Conservation (phyloP, 2,888 invertebrate genomes). For the Allophyes oxyacanthae region DNA sequence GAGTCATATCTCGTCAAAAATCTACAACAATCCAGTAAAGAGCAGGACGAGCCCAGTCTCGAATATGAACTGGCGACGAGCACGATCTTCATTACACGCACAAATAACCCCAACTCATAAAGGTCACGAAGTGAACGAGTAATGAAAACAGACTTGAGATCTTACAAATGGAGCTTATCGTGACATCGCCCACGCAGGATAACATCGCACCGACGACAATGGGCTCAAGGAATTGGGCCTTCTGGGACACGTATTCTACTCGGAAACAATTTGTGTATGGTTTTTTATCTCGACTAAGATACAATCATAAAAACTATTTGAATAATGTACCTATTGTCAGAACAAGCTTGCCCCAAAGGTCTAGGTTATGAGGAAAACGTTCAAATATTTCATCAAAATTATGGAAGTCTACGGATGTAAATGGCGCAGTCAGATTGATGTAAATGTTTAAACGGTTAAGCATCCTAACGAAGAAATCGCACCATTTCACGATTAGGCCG, state of each 20-base stretch:
- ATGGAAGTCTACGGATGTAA: constrained; percentile 28
- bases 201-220: constrained; percentile 74
- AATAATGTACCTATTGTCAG: constrained; percentile 51
- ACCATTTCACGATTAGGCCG: constrained; percentile 53
- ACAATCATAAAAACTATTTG: constrained; percentile 53
- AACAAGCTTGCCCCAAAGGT: constrained; percentile 43
- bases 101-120: constrained; percentile 63
- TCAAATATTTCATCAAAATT: constrained; percentile 14
- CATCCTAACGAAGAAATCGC: constrained; percentile 46
- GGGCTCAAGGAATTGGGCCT: constrained; percentile 73
- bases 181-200: constrained; percentile 80
- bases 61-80: constrained; percentile 62
- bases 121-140: constrained; percentile 68
- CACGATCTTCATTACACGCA: constrained; percentile 75
- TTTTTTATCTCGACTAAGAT: constrained; percentile 59
- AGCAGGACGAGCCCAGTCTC: constrained; percentile 63
- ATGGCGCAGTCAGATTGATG: constrained; percentile 43
- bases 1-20: constrained; percentile 66
- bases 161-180: constrained; percentile 72
- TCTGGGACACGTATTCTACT: constrained; percentile 66
- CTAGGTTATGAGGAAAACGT: constrained; percentile 46
- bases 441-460: constrained; percentile 31
- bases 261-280: constrained; percentile 65
- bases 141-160: constrained; percentile 69
- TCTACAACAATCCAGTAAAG: constrained; percentile 69